Evolutionary conservation across 1,140 invertebrate genomes (phyloP).

Genomic region (Lordiphosa clarofinis): DNA sequence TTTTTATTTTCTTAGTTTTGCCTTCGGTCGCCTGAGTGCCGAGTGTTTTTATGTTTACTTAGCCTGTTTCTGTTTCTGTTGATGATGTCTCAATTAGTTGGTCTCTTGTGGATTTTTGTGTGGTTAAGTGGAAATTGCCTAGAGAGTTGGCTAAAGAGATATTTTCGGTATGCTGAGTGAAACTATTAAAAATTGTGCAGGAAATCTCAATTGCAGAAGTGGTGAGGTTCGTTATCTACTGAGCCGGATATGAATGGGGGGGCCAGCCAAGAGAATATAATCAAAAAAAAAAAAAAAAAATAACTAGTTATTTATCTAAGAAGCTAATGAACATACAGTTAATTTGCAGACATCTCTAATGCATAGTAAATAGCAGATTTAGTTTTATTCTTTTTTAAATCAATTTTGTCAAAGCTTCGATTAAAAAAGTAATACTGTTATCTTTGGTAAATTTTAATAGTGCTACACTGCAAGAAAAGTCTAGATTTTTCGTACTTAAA

Average conservation of each 20-base stretch:
- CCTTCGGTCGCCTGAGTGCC: too few relatives aligned
- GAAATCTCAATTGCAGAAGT: slow-evolving; percentile 8
- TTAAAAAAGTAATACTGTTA: too few relatives aligned
- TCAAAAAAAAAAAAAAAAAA: background rate
- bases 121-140: slow-evolving; percentile 28
- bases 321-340: too few relatives aligned
- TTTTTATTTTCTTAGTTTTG: slow-evolving; percentile 8
- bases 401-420: too few relatives aligned
- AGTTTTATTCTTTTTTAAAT: too few relatives aligned
- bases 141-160: slow-evolving; percentile 21
- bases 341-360: too few relatives aligned
- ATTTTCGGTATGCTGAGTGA: slow-evolving; percentile 9
- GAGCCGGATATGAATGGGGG: slow-evolving; percentile 1
- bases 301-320: background rate
- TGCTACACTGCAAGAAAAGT: too few relatives aligned
- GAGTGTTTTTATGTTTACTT: slow-evolving; percentile 41
- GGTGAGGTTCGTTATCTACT: slow-evolving; percentile 9
- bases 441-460: too few relatives aligned
- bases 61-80: slow-evolving; percentile 18
- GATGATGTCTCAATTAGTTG: slow-evolving; percentile 73
- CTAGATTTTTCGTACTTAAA: too few relatives aligned
- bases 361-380: too few relatives aligned
- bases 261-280: background rate
- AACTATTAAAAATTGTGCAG: slow-evolving; percentile 14
- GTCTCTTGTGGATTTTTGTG: slow-evolving; percentile 58